Evolutionary conservation across 1,140 invertebrate species (phyloP).

Genomic region (Stegodyphus dumicola): DNA sequence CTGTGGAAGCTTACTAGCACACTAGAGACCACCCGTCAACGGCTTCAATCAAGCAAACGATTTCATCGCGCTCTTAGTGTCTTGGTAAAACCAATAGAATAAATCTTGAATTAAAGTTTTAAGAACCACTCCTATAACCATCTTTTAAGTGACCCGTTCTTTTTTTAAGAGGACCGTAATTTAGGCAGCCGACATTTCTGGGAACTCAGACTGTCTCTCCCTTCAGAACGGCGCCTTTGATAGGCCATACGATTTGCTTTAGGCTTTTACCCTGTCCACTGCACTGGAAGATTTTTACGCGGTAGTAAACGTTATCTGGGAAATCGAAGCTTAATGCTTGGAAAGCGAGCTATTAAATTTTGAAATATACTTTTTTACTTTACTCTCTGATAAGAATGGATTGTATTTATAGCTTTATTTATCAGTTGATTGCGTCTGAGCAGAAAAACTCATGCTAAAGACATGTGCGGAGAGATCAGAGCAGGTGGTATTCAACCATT

Average conservation of each 20-base stretch:
- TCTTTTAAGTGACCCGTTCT: conserved; percentile 30
- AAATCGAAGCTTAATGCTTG: conserved; percentile 40
- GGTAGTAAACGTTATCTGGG: conserved; percentile 41
- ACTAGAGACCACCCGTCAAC: not conserved
- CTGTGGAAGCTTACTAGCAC: not conserved
- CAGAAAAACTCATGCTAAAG: no score
- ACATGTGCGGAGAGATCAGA: not conserved
- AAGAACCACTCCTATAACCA: conserved; percentile 34
- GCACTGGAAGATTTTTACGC: not conserved
- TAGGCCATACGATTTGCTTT: conserved; percentile 20
- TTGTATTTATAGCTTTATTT: conserved; percentile 48
- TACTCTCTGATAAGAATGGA: conserved; percentile 32
- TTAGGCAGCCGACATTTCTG: conserved; percentile 17
- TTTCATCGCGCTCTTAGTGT: conserved; percentile 6
- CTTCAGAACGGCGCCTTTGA: conserved; percentile 31
- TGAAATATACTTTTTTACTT: conserved; percentile 36
- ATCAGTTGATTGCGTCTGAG: conserved; percentile 4
- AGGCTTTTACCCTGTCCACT: not conserved
- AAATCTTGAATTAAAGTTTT: conserved; percentile 33
- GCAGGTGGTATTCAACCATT: not conserved
- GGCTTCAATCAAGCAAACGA: not conserved
- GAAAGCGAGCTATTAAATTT: conserved; percentile 38
- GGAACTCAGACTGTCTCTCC: conserved; percentile 1
- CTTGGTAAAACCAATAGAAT: conserved; percentile 26
- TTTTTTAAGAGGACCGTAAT: conserved; percentile 28